Conservation (phyloP, 2,888 invertebrate species). For the Osedax fenrisi region DNA sequence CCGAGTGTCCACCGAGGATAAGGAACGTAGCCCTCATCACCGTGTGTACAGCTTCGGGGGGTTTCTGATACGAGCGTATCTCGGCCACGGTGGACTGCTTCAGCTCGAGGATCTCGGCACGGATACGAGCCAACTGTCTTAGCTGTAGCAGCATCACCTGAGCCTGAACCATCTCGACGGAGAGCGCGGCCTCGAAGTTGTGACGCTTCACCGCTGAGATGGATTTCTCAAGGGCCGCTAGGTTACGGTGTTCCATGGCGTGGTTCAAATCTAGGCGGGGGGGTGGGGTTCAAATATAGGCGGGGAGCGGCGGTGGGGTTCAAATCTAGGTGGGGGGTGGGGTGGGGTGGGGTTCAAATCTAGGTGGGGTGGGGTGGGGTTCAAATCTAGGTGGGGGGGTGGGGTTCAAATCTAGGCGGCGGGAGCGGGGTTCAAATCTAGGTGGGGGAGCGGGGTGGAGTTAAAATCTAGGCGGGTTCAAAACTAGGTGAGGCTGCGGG, state of each 20-base stretch:
- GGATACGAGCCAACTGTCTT: conserved; percentile 37
- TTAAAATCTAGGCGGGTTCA: too few relatives aligned
- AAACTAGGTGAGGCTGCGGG: too few relatives aligned
- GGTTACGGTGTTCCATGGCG: conserved; percentile 42
- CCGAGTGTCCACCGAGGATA: conserved; percentile 44
- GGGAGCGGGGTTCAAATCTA: too few relatives aligned
- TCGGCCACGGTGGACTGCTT: conserved; percentile 46
- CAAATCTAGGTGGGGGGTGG: background rate
- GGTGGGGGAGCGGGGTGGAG: too few relatives aligned
- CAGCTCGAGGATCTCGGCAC: conserved; percentile 40
- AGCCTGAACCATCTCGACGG: conserved; percentile 42
- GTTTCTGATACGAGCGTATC: conserved; percentile 43
- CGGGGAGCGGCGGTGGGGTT: background rate
- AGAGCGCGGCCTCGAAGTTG: conserved; percentile 43
- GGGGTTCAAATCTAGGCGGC: too few relatives aligned
- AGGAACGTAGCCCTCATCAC: conserved; percentile 45
- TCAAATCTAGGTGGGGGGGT: too few relatives aligned
- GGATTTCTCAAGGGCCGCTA: conserved; percentile 43
- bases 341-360: too few relatives aligned
- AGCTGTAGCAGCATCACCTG: conserved; percentile 38
- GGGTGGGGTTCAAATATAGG: background rate
- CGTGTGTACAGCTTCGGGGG: conserved; percentile 41
- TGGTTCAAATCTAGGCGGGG: conserved; percentile 39
- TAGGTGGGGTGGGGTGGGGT: too few relatives aligned
- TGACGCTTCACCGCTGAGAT: conserved; percentile 43